Conservation (phyloP, 1,140 invertebrate species). For the Eciton burchellii region DNA sequence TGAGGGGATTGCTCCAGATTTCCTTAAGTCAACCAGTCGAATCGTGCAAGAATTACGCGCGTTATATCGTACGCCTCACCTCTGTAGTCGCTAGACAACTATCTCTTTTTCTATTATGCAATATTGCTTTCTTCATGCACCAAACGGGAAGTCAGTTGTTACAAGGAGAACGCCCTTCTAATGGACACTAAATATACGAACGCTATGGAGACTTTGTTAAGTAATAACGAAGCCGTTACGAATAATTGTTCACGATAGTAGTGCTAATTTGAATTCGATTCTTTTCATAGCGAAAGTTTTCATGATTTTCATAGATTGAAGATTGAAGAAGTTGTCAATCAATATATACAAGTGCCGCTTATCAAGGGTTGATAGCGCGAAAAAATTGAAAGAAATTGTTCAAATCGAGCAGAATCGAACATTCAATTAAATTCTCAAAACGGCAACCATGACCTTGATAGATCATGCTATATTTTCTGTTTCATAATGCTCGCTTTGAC, state of each 20-base stretch:
- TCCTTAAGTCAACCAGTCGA: conserved; percentile 72
- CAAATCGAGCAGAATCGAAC: not conserved
- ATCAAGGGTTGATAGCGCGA: not conserved
- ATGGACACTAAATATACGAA: no score
- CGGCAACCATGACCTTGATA: conserved; percentile 8
- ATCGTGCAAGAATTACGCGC: conserved; percentile 67
- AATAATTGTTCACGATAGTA: not conserved
- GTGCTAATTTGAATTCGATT: not conserved
- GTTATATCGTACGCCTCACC: conserved; percentile 72
- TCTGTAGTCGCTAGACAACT: conserved; percentile 76
- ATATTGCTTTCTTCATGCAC: conserved; percentile 79
- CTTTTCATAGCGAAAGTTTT: conserved; percentile 47
- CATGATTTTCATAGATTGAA: conserved; percentile 33
- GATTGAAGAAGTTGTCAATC: conserved; percentile 47
- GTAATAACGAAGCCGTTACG: conserved; percentile 19
- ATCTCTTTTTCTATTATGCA: conserved; percentile 82
- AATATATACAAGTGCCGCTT: conserved; percentile 29
- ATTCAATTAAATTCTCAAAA: not conserved
- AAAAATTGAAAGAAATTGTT: conserved; percentile 21
- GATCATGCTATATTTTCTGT: not conserved
- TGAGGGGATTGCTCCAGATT: conserved; percentile 77
- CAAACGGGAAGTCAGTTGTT: conserved; percentile 30
- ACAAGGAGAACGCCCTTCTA: conserved; percentile 39
- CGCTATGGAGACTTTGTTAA: not conserved
- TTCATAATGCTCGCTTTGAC: conserved; percentile 20